A percentile compares a stretch with the other conserved stretches of the same genome.
phyloP scores from a whole-genome alignment of 2,113 vertebrate genomes.

The Balaeniceps rex region DNA sequence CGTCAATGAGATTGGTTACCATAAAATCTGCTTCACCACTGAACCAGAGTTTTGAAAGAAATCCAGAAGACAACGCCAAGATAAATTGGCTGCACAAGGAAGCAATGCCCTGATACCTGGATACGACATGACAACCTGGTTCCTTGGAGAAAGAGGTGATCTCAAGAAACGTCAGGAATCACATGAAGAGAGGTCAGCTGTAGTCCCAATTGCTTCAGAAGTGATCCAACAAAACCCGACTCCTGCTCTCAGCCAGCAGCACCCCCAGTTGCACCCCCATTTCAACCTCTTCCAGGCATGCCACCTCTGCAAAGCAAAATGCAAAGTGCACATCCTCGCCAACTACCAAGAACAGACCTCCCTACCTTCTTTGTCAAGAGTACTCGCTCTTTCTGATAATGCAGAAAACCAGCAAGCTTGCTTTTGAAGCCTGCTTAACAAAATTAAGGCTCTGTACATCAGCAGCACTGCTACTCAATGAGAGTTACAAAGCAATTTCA shows the following conservation, averaged over 20 bases:
- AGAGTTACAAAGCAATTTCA: neutral
- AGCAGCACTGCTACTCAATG: rapidly evolving
- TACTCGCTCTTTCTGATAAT: rapidly evolving
- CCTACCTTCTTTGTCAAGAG: neutral
- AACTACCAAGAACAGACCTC: neutral
- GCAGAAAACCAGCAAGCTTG: neutral
- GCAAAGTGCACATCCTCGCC: rapidly evolving
- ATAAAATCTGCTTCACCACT: neutral
- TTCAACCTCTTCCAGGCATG: neutral
- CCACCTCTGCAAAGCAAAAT: neutral
- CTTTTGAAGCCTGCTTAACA: neutral
- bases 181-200: neutral
- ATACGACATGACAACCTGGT: neutral
- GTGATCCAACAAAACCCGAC: neutral
- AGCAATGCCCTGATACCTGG: neutral
- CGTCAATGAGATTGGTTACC: neutral
- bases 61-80: neutral
- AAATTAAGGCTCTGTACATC: neutral
- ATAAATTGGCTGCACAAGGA: neutral
- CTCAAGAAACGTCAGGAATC: neutral
- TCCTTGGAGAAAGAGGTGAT: neutral
- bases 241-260: neutral
- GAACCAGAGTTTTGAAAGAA: neutral
- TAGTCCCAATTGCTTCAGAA: rapidly evolving
- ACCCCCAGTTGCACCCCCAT: rapidly evolving